Evolutionary conservation across 2,797 vertebrate species (phyloP).

Genomic region (Hippopotamyrus pictus): DNA sequence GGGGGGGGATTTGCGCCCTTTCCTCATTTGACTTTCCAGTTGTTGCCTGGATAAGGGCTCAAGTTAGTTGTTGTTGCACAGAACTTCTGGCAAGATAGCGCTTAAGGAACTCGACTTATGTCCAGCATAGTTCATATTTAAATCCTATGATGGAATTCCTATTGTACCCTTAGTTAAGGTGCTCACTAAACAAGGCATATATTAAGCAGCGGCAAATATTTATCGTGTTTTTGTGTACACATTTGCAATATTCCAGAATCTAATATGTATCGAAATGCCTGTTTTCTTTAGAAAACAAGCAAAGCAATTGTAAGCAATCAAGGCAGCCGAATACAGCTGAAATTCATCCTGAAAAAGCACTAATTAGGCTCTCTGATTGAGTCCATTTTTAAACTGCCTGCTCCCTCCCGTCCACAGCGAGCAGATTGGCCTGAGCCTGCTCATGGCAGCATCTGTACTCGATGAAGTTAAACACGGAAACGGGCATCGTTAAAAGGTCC

Average conservation of each 20-base stretch:
- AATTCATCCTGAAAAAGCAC: not conserved
- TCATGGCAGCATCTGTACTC: not conserved
- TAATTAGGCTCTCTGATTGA: constrained; percentile 3
- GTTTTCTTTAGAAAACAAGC: not conserved
- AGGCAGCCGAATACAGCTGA: not conserved
- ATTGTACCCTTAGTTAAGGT: not conserved
- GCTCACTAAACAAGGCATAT: not conserved
- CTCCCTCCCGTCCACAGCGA: not conserved
- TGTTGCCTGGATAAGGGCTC: not conserved
- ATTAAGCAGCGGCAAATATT: not conserved
- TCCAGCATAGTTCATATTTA: not conserved
- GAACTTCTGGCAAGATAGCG: not conserved
- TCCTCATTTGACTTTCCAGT: not conserved
- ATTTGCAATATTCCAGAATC: not conserved
- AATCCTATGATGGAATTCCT: not conserved
- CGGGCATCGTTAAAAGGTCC: not conserved
- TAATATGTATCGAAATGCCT: not conserved
- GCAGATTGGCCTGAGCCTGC: not conserved
- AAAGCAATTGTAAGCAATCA: not conserved
- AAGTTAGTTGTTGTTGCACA: not conserved
- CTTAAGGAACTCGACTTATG: not conserved
- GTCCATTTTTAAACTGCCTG: not conserved
- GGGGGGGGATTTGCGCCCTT: not conserved
- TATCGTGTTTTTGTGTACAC: not conserved
- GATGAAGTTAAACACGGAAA: not conserved